Base-by-base conservation (phyloP, 2,797 vertebrate genomes). In the Acestrorhynchus altus region DNA sequence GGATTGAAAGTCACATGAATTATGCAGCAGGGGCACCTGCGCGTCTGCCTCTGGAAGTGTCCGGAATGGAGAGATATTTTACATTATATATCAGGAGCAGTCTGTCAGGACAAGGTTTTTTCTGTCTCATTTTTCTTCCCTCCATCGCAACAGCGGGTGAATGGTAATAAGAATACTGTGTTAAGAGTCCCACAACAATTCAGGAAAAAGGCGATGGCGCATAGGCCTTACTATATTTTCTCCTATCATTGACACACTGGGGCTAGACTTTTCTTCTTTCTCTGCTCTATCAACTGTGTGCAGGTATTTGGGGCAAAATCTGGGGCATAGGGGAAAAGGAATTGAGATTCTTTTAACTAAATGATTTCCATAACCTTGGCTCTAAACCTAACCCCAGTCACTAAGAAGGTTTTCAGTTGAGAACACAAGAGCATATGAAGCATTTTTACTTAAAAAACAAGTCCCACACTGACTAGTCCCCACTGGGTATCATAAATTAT, bases 11-110 rank as follows among this genome's bases (percentile, higher is more conserved):
- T 52, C n/a, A 47, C 20, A 88, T 92, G 90, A 93, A 93, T 92
- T 89, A 92, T 92, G 90, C 88, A 93, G 90, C 72, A 52, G 76
- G 66, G 74, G 86, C 83, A 82, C 86, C 88, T 88, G 83, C 82
- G 80, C 83, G 88, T 80, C 87, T 88, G 87, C 87, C 86, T 86
- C 82, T 81, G 83, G 79, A 78, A 64, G 81, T 88, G 88, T 92
- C 89, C 87, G 77, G 84, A 89, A 89, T 89, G 44, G 79, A 87
- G 87, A 89, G 88, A 90, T 87, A 74, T 81, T 82, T 92, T 91
- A 88, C 86, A 81, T 91, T 87, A 79, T 85, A 35, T 35, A 85
- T 88, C 87, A 77, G 86, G 88, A 90, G 87, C 87, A 83, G 87
- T 86, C 88, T 74, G 87, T 91, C 88, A 88, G 83, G 76, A 83